Evolutionary conservation across 2,797 vertebrate species (phyloP), one percentile per base, ranked within the genome.

Genomic region (Microtus agrestis): DNA sequence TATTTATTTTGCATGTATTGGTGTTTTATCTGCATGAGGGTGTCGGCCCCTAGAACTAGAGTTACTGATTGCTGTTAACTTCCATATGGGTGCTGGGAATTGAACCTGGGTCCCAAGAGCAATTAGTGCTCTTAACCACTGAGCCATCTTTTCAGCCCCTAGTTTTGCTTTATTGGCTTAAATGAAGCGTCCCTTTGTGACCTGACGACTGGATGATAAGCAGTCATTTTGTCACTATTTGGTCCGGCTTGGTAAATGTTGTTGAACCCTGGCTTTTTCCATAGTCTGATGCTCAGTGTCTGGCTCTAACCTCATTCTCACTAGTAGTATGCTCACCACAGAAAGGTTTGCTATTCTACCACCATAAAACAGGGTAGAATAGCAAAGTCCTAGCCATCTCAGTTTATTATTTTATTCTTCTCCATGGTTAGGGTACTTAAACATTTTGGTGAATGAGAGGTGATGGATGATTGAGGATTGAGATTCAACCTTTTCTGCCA

Each of bases 151-250:
- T 74, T 23, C 37, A 74, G 71, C 23, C 21, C 37, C 71, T 23
- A 40, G 71, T 88, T 89, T 93, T 37, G 15, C 86, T 93, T 87
- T 43, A 29, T 91, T 78, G 56, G 14, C 87, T 92, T 51, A 77
- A 23, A 40, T 34, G 84, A 59, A 74, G 37, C 5, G 19, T 85
- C 11, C 61, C 31, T 92, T 31, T 65, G 59, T 89, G 46, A 87
- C 51, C 71, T 91, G 65, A 79, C 7, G 69, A 0, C 31, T 85
- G n/a, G 37, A 34, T 93, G 76, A 25, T 54, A 61, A 63, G 27
- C 63, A 48, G n/a, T 43, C 23, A 37, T 15, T 79, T 51, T 74
- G 56, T 89, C 61, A 54, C n/a, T 29, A 7, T 27, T 19, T n/a
- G 31, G 13, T 40, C 59, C 69, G 71, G 12, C 46, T 90, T 43